A percentile compares a stretch with the other conserved stretches of the same genome.
Conservation (phyloP, 1,140 invertebrate genomes). For the Drosophila santomea region DNA sequence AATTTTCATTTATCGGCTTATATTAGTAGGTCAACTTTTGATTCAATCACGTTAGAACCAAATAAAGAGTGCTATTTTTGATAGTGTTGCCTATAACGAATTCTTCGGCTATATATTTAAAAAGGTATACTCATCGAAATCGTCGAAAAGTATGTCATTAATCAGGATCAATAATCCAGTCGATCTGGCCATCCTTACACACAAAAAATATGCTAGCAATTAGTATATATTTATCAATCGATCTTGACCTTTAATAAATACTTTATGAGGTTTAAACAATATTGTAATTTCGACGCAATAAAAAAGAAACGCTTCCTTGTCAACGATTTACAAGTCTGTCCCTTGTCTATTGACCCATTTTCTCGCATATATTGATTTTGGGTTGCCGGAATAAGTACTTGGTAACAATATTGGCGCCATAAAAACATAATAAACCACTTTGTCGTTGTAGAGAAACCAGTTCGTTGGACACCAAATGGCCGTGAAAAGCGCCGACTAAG, state of each 20-base stretch:
- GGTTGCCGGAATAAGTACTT: constrained; percentile 2
- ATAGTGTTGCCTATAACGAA: too few species aligned
- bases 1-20: not conserved
- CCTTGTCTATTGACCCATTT: constrained; percentile 12
- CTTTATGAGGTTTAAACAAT: too few species aligned
- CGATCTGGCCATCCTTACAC: too few species aligned
- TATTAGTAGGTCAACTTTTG: not conserved
- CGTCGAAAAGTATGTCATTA: too few species aligned
- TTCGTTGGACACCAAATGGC: constrained; percentile 44
- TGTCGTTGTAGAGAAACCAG: constrained; percentile 49
- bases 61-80: too few species aligned
- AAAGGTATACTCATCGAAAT: too few species aligned
- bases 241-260: too few species aligned
- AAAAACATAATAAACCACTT: constrained; percentile 10
- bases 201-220: too few species aligned
- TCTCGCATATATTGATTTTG: constrained; percentile 8
- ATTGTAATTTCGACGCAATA: too few species aligned
- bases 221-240: too few species aligned
- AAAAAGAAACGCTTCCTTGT: not conserved
- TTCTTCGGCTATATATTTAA: not conserved
- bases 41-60: constrained; percentile 3
- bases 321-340: not conserved
- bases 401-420: not conserved
- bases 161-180: too few species aligned
- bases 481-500: constrained; percentile 37